Evolutionary conservation across 2,113 vertebrate species (phyloP).

Genomic region (Megaceryle torquata): DNA sequence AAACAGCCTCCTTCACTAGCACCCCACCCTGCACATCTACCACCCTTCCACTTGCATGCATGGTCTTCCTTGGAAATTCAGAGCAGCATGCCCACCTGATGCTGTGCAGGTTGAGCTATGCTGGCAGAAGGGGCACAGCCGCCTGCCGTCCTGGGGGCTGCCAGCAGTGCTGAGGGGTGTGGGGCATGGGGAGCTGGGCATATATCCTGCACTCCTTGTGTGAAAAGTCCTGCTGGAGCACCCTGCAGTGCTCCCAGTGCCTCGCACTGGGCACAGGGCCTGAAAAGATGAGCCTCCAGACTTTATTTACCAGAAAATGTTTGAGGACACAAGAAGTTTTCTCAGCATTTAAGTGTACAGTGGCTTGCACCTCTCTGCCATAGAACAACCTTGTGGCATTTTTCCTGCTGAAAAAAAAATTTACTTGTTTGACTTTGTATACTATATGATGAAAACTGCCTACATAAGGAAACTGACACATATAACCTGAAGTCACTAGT

Average conservation of each 20-base stretch:
- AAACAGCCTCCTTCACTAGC: neutral
- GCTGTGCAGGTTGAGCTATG: rapidly evolving
- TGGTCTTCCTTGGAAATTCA: neutral
- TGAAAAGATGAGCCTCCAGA: neutral
- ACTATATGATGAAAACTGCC: neutral
- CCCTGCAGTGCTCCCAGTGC: rapidly evolving
- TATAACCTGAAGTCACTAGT: neutral
- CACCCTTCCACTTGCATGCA: rapidly evolving
- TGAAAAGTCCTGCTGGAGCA: neutral
- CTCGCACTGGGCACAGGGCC: rapidly evolving
- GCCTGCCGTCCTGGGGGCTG: rapidly evolving
- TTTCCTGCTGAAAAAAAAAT: neutral
- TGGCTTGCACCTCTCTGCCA: neutral
- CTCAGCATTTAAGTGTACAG: neutral
- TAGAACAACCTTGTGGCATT: neutral
- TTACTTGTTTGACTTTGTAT: neutral
- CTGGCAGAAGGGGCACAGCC: rapidly evolving
- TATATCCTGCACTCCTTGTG: rapidly evolving
- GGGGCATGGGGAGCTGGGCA: neutral
- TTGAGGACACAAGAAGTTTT: neutral
- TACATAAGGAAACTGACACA: neutral
- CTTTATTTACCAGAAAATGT: neutral
- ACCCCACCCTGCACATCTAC: rapidly evolving
- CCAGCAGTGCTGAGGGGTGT: too few relatives aligned
- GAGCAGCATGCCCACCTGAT: rapidly evolving